Conservation (phyloP, 2,797 vertebrate genomes). For the Tinamus major region DNA sequence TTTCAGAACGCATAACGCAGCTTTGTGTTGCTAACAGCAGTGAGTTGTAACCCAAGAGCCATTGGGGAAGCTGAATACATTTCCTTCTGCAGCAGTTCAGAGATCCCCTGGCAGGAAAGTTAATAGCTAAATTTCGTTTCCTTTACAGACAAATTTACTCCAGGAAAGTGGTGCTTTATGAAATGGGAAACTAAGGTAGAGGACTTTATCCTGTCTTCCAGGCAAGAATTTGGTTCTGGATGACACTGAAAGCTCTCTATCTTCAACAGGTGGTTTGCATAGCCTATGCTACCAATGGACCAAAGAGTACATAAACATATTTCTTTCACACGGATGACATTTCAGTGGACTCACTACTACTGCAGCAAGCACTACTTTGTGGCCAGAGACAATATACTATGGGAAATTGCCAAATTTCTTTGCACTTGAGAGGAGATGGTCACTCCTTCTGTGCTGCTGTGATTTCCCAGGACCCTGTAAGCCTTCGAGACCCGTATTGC, state of each 20-base stretch:
- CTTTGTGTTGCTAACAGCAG: background rate
- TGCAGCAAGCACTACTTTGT: background rate
- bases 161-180: background rate
- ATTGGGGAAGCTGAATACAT: background rate
- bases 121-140: background rate
- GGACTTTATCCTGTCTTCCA: background rate
- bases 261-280: background rate
- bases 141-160: background rate
- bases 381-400: background rate
- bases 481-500: background rate
- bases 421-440: background rate
- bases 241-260: background rate
- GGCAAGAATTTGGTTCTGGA: background rate
- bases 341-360: background rate
- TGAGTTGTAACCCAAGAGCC: background rate
- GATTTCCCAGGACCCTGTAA: background rate
- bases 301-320: background rate
- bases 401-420: background rate
- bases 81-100: background rate
- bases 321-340: background rate
- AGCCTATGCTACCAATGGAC: background rate
- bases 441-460: background rate
- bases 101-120: background rate
- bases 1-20: background rate
- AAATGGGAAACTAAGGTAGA: background rate